These are phyloP conservation scores for Eumeta japonica DNA, from an alignment of 1,140 invertebrate species.

Conservation along the genomic window DNA sequence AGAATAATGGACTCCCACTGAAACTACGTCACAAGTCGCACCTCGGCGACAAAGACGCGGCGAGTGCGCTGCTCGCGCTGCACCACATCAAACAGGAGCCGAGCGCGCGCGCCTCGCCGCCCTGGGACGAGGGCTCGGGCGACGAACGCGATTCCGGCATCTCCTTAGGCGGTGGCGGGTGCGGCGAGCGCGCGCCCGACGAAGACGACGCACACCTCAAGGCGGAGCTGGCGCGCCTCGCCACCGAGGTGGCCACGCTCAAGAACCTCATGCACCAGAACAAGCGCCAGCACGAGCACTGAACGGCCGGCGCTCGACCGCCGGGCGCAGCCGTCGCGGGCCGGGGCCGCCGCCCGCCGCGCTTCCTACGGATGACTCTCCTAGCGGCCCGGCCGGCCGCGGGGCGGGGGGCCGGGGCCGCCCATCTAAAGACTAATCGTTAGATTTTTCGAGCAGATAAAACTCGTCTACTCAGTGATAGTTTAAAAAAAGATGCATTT, in stretches of 20 bases:
- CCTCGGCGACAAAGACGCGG: slow-evolving; percentile 82
- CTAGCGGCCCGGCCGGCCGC: slow-evolving; percentile 11
- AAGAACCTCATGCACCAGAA: slow-evolving; percentile 70
- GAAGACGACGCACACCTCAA: slow-evolving; percentile 75
- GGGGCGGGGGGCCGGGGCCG: slow-evolving; percentile 15
- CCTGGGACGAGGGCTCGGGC: slow-evolving; percentile 83
- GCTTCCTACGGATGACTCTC: slow-evolving; percentile 19
- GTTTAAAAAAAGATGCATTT: slow-evolving; percentile 53
- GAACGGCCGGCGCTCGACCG: slow-evolving; percentile 20
- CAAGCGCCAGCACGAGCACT: slow-evolving; percentile 48
- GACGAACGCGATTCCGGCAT: slow-evolving; percentile 88
- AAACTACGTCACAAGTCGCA: slow-evolving; percentile 91
- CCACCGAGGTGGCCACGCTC: slow-evolving; percentile 88
- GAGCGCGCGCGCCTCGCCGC: slow-evolving; percentile 70
- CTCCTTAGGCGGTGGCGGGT: slow-evolving; percentile 68
- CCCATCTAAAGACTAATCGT: slow-evolving; percentile 46
- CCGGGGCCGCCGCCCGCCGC: slow-evolving; percentile 4
- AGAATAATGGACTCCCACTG: slow-evolving; percentile 67
- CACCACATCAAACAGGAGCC: slow-evolving; percentile 84
- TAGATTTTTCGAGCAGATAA: slow-evolving; percentile 54
- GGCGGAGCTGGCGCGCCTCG: slow-evolving; percentile 81
- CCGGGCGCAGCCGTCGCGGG: background rate
- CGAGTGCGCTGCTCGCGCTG: slow-evolving; percentile 72
- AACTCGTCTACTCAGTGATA: slow-evolving; percentile 55
- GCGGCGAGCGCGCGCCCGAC: slow-evolving; percentile 56